phyloP scores from a whole-genome alignment of 2,113 vertebrate genomes.

The Nyctereutes procyonoides region DNA sequence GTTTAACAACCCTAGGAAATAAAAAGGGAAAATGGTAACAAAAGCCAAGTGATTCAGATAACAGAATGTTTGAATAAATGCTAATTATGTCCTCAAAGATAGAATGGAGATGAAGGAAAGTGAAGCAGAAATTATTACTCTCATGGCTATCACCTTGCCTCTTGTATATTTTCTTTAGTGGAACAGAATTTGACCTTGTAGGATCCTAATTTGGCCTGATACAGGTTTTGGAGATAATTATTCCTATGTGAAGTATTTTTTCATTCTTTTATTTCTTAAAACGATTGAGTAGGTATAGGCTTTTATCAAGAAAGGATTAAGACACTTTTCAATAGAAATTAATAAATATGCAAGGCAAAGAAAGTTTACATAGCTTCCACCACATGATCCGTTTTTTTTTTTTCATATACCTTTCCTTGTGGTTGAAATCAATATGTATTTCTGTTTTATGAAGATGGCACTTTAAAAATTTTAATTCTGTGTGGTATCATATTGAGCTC shows the following conservation, averaged over 20 bases:
- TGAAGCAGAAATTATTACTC: background rate
- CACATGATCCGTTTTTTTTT: background rate
- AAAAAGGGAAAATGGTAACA: background rate
- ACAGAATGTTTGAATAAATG: background rate
- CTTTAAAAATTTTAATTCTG: slow-evolving; percentile 16
- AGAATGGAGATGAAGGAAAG: background rate
- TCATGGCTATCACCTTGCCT: background rate
- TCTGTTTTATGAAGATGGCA: background rate
- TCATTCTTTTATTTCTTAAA: slow-evolving; percentile 14
- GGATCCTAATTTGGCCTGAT: background rate
- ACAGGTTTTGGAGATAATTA: background rate
- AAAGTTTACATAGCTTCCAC: background rate
- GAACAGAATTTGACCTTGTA: background rate
- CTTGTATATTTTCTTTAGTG: background rate
- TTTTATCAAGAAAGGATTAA: background rate
- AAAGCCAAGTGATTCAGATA: background rate
- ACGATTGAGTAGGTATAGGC: background rate
- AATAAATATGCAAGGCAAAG: background rate
- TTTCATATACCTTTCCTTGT: background rate
- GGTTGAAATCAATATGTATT: slow-evolving; percentile 23
- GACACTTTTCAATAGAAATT: background rate
- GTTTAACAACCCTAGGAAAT: background rate
- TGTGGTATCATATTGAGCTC: background rate
- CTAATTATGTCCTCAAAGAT: background rate
- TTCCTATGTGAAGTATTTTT: background rate